Percentiles rank a stretch among this genome's conserved stretches.
Evolutionary conservation across 2,797 vertebrate genomes (phyloP).

Genomic region (Leucoraja ocellata): DNA sequence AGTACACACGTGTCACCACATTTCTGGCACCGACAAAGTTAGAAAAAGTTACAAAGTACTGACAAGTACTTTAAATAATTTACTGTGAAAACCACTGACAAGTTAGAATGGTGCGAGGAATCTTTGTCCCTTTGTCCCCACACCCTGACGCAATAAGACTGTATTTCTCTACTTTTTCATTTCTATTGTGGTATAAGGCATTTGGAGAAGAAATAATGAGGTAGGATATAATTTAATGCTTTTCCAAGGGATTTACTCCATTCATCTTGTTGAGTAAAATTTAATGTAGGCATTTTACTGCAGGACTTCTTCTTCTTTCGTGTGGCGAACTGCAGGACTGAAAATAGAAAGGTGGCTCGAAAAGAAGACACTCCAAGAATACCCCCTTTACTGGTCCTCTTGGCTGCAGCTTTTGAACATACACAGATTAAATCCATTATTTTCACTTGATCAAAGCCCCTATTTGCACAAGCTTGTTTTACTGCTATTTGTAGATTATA

Average conservation of each 20-base stretch:
- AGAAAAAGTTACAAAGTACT: too few species aligned
- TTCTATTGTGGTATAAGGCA: not conserved
- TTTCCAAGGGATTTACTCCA: not conserved
- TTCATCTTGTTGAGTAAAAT: too few species aligned
- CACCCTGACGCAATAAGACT: not conserved
- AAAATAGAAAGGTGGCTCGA: not conserved
- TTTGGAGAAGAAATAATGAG: not conserved
- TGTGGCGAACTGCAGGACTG: not conserved
- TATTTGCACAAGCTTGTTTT: not conserved
- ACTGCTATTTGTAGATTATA: not conserved
- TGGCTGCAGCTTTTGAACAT: not conserved
- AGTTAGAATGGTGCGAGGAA: not conserved
- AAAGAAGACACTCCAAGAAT: not conserved
- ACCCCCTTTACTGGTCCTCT: not conserved
- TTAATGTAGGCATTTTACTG: not conserved
- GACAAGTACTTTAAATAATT: too few species aligned
- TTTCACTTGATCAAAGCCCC: not conserved
- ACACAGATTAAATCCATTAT: not conserved
- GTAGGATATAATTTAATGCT: not conserved
- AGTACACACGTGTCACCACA: too few species aligned
- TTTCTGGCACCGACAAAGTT: too few species aligned
- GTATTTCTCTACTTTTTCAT: not conserved
- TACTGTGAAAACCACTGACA: not conserved
- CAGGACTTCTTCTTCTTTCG: too few species aligned
- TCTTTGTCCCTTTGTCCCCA: too few species aligned